Conservation (phyloP, 37 sponge, comb jelly and placozoan species). For the Ephydatia muelleri region DNA sequence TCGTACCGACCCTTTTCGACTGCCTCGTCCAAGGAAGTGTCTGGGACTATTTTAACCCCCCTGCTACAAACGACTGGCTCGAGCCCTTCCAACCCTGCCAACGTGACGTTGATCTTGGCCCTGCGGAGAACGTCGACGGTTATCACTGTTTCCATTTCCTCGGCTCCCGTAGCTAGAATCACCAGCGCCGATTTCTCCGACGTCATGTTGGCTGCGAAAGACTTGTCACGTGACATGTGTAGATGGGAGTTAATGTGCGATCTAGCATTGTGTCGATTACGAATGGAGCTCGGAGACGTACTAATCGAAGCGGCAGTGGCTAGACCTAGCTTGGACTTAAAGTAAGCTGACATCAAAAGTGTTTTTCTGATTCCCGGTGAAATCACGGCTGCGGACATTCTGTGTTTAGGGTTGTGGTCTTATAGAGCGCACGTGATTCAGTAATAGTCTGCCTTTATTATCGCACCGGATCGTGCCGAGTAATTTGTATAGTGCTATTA, state of each 20-base stretch:
- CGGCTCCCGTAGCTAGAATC: constrained; percentile 87
- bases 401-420: no score
- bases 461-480: no score
- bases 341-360: background rate
- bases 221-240: background rate
- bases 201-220: background rate
- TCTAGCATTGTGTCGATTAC: background rate
- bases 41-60: constrained; percentile 64
- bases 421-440: no score
- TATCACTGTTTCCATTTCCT: constrained; percentile 91
- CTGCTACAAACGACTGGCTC: constrained; percentile 77
- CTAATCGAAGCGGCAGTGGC: no score
- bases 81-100: constrained; percentile 70
- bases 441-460: no score
- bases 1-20: constrained; percentile 63
- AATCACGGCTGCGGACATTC: background rate
- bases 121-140: constrained; percentile 80
- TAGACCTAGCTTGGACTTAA: background rate
- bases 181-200: constrained; percentile 74
- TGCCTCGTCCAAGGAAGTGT: constrained; percentile 69
- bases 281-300: background rate
- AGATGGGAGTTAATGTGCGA: background rate
- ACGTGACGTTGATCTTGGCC: constrained; percentile 72
- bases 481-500: no score
- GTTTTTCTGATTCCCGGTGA: background rate